Evolutionary conservation across 35 echinoderm and acorn worm species (phyloP).

Genomic region (Heliocidaris tuberculata): DNA sequence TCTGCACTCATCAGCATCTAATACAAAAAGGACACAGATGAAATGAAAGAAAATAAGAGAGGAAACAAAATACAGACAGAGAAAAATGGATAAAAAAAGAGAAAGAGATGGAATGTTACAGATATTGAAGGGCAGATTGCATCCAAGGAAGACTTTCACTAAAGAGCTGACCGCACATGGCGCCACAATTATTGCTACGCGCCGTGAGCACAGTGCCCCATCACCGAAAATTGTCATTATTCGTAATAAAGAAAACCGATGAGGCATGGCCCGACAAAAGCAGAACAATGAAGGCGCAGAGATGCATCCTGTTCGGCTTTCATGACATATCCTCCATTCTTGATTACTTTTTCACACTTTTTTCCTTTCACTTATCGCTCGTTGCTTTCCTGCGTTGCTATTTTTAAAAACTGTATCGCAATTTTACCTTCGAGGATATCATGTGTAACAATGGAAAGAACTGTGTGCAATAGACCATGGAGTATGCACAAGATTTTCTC

Average conservation of each 20-base stretch:
- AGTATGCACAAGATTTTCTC: background rate
- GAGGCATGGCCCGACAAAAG: constrained; percentile 38
- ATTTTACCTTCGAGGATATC: background rate
- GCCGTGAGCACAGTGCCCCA: constrained; percentile 18
- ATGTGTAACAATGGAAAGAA: constrained; percentile 2
- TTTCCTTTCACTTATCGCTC: background rate
- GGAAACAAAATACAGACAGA: background rate
- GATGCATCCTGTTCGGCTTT: background rate
- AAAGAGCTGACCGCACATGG: constrained; percentile 8
- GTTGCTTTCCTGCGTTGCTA: background rate
- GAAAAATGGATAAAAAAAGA: background rate
- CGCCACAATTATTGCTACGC: constrained; percentile 33
- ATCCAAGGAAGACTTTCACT: background rate
- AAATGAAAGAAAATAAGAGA: background rate
- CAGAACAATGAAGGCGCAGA: background rate
- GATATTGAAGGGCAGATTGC: background rate
- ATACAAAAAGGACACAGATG: background rate
- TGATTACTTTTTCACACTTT: constrained; percentile 3
- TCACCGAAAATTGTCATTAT: background rate
- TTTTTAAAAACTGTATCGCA: background rate
- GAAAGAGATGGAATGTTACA: background rate
- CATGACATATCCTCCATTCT: background rate
- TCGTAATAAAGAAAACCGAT: constrained; percentile 26
- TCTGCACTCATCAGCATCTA: too few relatives aligned
- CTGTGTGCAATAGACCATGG: background rate